phyloP scores from a whole-genome alignment of 1,140 invertebrate species.

The Adelges cooleyi region DNA sequence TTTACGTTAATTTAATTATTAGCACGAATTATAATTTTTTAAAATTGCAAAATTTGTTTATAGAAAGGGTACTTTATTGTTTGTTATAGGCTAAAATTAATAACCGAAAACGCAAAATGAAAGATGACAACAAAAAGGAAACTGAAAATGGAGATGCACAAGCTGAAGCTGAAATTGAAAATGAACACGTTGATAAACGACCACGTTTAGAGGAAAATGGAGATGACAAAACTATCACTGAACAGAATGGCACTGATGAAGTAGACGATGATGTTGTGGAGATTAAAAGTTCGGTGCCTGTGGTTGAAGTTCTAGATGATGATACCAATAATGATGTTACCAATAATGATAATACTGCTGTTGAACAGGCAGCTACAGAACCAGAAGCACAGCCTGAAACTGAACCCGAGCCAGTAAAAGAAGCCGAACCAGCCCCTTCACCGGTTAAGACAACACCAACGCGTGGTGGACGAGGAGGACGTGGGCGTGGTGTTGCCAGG shows the following conservation, averaged over 20 bases:
- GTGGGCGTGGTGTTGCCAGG: conserved; percentile 17
- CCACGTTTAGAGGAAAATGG: conserved; percentile 33
- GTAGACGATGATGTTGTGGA: conserved; percentile 32
- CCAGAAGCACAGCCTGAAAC: not conserved
- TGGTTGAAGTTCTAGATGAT: not conserved
- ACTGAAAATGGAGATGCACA: conserved; percentile 30
- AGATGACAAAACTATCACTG: conserved; percentile 36
- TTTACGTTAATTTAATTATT: too few relatives aligned
- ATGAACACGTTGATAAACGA: conserved; percentile 30
- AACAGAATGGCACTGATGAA: conserved; percentile 36
- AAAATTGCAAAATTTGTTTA: too few relatives aligned
- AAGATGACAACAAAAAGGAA: conserved; percentile 35
- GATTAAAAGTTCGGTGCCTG: not conserved
- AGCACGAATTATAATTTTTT: too few relatives aligned
- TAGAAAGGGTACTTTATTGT: too few relatives aligned
- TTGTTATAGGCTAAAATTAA: conserved; percentile 14
- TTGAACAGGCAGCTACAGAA: too few relatives aligned
- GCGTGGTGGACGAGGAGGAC: conserved; percentile 4
- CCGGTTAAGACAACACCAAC: conserved; percentile 30
- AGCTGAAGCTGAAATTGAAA: conserved; percentile 27
- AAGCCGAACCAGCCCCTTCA: conserved; percentile 11
- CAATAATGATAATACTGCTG: not conserved
- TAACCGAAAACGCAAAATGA: conserved; percentile 31
- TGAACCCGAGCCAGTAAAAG: conserved; percentile 27
- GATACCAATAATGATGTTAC: conserved; percentile 25